A percentile compares a stretch with the other conserved stretches of the same genome.
Conservation (phyloP, 2,888 invertebrate genomes). For the Dusona sp. region DNA sequence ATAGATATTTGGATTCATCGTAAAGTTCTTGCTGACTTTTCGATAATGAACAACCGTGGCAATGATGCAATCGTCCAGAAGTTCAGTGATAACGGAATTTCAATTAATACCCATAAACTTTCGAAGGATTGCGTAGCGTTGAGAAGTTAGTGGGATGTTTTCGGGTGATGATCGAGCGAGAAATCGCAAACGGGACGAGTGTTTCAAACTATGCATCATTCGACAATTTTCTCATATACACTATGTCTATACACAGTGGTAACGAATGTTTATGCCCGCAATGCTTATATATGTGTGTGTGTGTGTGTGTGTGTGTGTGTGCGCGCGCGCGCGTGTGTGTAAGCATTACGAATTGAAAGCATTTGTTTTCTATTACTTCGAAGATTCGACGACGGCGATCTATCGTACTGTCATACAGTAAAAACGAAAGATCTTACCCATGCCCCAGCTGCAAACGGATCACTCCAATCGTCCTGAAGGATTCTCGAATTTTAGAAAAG, state of each 20-base stretch:
- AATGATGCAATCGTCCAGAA: conserved; percentile 83
- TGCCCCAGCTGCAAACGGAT: conserved; percentile 77
- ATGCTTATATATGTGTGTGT: no score
- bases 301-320: no score
- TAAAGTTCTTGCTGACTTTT: conserved; percentile 63
- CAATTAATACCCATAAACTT: conserved; percentile 77
- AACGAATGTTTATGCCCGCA: conserved; percentile 1
- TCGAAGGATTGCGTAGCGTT: conserved; percentile 17
- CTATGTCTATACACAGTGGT: conserved; percentile 6
- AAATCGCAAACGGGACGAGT: conserved; percentile 43
- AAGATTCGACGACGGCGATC: conserved; percentile 53
- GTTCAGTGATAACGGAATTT: conserved; percentile 83
- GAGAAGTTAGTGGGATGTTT: conserved; percentile 53
- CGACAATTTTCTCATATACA: conserved; percentile 42
- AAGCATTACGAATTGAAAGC: no score
- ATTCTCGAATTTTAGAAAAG: conserved; percentile 33
- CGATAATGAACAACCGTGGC: conserved; percentile 56
- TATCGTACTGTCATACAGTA: conserved; percentile 38
- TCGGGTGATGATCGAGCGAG: conserved; percentile 38
- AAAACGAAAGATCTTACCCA: conserved; percentile 78
- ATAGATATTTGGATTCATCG: conserved; percentile 21
- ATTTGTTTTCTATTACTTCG: conserved; percentile 56
- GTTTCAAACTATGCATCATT: conserved; percentile 50
- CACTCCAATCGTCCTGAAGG: conserved; percentile 81
- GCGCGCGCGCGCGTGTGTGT: no score